Base-by-base conservation (phyloP, 2,113 vertebrate species). In the Carlito syrichta region DNA sequence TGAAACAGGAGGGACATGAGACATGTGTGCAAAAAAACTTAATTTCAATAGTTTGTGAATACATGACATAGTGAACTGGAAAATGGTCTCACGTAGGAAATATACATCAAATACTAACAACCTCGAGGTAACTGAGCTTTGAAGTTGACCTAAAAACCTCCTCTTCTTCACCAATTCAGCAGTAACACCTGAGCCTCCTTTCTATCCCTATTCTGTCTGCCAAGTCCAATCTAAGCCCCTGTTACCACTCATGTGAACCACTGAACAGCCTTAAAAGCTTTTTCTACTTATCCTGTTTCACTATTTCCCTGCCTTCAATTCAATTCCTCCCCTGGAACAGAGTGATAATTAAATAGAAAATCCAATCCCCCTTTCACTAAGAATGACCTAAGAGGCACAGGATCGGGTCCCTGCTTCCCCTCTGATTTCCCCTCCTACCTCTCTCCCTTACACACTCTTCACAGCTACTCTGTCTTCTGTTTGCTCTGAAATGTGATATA, bases 81-180 rank as follows among this genome's bases (percentile, higher is more conserved):
- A 69, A 77, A 22, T 35, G 14, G 10, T 0, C n/a, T 32, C 25
- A 8, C 27, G 0, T 6, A 3, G 22, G 16, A 69, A 68, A 66
- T 25, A 13, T 17, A 3, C 8, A 71, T 1, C 23, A 19, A 35
- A 71, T 23, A 14, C 0, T 16, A 56, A 50, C 3, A 45, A 25
- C 6, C 27, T 19, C n/a, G 22, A 74, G 27, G 19, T 14, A 32
- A 8, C 17, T 22, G 48, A 76, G 17, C 12, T 14, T 7, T 1
- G 9, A 25, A 9, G 2, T 8, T 22, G 6, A 11, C 23, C 1
- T 43, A 5, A 48, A 8, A n/a, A 17, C 2, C 3, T 60, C 12
- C 30, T 81, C 16, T 25, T 5, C 38, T 48, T 93, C 35, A 23
- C 38, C 3, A 8, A 8, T 38, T 20, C 6, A 6, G 58, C 32